Evolutionary conservation across 2,113 vertebrate species (phyloP), one percentile per base, ranked within the genome.

Genomic region (Proterorhinus semilunaris): DNA sequence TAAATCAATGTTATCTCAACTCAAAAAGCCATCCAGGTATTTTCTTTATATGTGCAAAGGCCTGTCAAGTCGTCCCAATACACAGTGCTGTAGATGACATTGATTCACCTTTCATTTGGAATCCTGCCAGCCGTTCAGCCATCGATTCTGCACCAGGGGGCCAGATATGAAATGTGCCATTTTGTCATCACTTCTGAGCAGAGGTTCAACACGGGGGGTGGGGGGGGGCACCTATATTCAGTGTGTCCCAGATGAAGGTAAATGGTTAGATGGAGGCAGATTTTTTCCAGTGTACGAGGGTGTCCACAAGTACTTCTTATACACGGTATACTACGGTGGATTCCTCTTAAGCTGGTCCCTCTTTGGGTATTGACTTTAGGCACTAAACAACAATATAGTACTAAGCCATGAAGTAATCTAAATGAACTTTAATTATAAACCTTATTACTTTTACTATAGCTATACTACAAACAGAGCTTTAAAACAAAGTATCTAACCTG

Each of bases 21-120:
- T 73, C 54, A 76, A 75, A 81, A 69, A 72, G 65, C 65, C 65
- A 63, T 16, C 62, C 52, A 81, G 74, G 65, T 76, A 72, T 71
- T 73, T 82, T 78, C 73, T 76, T 68, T 36, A 87, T 87, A 63
- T 86, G 75, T 73, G 75, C 69, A 53, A n/a, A 66, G 71, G 72
- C 82, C 55, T 83, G 78, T 84, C 83, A 82, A 53, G 81, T 77
- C 71, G 65, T 83, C 75, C 79, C 76, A 74, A 75, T 66, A 72
- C 86, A 87, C 86, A 86, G 64, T 74, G 83, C 86, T 62, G 76
- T 55, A 79, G 76, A 87, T 85, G 86, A 82, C 86, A 91, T 89
- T 83, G 89, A 92, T 90, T 90, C 85, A 83, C 86, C 86, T 86
- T 83, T 87, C 76, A 74, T 88, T 88, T 88, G 79, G 77, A 78